These are phyloP conservation scores for Leptopilina syphax DNA, from an alignment of 2,888 invertebrate genomes.

Conservation along the genomic window DNA sequence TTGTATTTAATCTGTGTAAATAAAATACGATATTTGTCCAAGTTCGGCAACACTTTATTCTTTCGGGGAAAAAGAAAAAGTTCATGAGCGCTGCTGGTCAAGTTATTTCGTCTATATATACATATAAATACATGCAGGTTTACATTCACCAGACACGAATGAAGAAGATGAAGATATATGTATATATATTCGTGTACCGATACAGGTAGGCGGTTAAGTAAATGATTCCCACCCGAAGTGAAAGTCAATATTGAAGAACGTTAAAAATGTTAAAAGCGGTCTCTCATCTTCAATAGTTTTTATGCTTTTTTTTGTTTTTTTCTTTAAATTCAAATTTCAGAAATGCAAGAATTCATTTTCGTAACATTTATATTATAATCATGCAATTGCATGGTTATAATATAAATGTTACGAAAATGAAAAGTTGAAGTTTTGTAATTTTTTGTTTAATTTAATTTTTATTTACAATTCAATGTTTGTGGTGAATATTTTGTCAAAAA, in stretches of 20 bases:
- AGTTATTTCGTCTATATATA: not conserved
- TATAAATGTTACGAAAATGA: too few species aligned
- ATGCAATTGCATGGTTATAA: not conserved
- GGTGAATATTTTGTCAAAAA: too few species aligned
- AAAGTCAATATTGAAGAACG: conserved; percentile 52
- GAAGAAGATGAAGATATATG: not conserved
- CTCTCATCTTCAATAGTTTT: conserved; percentile 1
- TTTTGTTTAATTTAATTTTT: too few species aligned
- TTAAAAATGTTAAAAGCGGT: conserved; percentile 54
- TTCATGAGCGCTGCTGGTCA: conserved; percentile 26
- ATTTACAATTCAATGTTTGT: too few species aligned
- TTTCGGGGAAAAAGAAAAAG: conserved; percentile 40
- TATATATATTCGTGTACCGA: not conserved
- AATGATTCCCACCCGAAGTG: conserved; percentile 47
- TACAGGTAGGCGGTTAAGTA: conserved; percentile 52
- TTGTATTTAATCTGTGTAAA: conserved; percentile 43
- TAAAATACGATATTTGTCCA: conserved; percentile 43
- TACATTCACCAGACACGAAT: conserved; percentile 12
- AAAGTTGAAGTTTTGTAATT: too few species aligned
- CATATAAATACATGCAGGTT: not conserved
- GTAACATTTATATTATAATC: not conserved
- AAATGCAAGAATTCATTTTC: conserved; percentile 29
- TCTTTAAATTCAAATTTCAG: not conserved
- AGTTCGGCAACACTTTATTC: conserved; percentile 40
- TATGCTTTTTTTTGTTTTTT: too few species aligned